Evolutionary conservation across 2,113 vertebrate genomes (phyloP), one percentile per base, ranked within the genome.

Genomic region (Gobio gobio): DNA sequence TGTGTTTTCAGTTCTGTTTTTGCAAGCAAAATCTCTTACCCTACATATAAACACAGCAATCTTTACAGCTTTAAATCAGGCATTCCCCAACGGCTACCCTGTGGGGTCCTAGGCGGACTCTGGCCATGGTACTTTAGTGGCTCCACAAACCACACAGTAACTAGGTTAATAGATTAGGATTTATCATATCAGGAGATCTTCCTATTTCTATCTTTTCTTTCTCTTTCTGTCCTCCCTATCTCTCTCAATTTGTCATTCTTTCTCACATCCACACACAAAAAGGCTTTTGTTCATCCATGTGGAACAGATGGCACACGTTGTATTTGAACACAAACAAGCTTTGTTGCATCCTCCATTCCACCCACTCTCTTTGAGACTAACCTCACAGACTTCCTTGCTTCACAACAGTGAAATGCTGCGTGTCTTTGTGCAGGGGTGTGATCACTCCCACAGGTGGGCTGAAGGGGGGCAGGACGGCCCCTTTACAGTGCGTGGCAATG

Each of bases 391-490:
- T 10, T 33, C 56, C 29, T 22, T 16, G 22, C 74, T 33, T 63
- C 43, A 33, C 76, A 29, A 29, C 54, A n/a, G 29, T 76, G 80
- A 51, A 49, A 40, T 58, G 33, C 26, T 85, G 58, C 89, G 66
- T 90, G 82, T 90, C 59, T 86, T 84, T 61, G 64, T 72, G 86
- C 94, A 99, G 98, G 96, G 98, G 98, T 86, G 90, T 96, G 93
- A 99, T 99, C 89, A 97, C 95, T 91, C 97, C 98, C 0, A 95
- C 97, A 10, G 96, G 97, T 36, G 96, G 96, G 72, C 94, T 96
- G 83, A 99, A 98, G 91, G 96, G 97, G 0, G 93, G 94, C 4
- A 93, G 98, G 80, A 99, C 96, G 0, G 97, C 98, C 24, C 97
- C 98, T 0, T 92, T 99, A 88, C 98, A 99, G 93, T 98, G 98